Percentiles rank a stretch among this genome's conserved stretches.
phyloP scores from a whole-genome alignment of 2,797 vertebrate genomes.

The Leucoraja ocellata region DNA sequence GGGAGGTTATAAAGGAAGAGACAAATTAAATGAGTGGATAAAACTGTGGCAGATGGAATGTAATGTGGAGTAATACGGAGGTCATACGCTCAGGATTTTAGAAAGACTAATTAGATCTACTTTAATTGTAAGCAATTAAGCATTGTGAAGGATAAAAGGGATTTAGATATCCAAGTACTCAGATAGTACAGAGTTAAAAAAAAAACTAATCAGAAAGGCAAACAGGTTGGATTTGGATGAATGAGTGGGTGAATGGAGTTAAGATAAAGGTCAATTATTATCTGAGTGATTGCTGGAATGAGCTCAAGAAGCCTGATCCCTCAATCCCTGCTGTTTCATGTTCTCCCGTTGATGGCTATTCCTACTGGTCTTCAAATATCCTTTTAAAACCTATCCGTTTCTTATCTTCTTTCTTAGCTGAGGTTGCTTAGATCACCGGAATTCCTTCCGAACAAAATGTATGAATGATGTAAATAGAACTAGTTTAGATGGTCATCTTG shows the following conservation, averaged over 20 bases:
- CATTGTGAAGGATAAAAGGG: not conserved
- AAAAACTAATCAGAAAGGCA: not conserved
- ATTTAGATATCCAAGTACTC: not conserved
- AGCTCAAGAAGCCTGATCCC: not conserved
- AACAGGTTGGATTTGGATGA: not conserved
- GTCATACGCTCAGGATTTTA: not conserved
- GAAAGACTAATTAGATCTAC: not conserved
- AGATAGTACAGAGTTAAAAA: not conserved
- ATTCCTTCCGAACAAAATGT: not conserved
- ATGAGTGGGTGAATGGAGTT: not conserved
- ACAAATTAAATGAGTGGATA: not conserved
- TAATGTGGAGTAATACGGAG: not conserved
- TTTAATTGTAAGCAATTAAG: not conserved
- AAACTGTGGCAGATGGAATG: not conserved
- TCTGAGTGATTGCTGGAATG: not conserved
- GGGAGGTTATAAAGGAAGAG: not conserved
- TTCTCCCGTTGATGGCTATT: not conserved
- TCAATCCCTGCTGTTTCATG: not conserved
- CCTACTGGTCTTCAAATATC: not conserved
- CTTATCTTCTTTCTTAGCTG: not conserved
- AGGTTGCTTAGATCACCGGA: not conserved
- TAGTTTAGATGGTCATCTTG: no score
- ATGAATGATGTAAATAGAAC: no score
- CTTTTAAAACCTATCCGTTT: not conserved
- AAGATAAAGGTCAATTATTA: not conserved